Evolutionary conservation across 1,140 invertebrate species (phyloP), one percentile per base, ranked within the genome.

Genomic region (Caenorhabditis briggsae): DNA sequence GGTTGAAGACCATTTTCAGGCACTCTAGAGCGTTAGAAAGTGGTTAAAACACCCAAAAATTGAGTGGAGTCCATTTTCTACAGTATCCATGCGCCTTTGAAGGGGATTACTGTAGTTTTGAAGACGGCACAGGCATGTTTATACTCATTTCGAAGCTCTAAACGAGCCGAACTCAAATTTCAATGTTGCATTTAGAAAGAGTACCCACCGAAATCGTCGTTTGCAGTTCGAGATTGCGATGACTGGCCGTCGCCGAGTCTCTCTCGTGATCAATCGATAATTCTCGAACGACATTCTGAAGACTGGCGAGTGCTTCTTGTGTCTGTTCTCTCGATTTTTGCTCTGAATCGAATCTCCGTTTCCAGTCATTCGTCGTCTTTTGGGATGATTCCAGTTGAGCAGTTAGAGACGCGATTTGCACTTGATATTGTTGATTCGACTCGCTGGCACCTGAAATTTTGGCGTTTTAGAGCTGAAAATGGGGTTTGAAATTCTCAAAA

Each of bases 241-340:
- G 85, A 43, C 56, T 41, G 14, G 48, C 78, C 5, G 48, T 83
- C 0, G 87, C 87, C 5, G 74, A 14, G 11, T 88, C 87, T 50
- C 82, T 87, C 58, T 88, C 87, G 20, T 88, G 87, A 46, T 88
- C 87, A 12, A 48, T 23, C 11, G 84, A 86, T n/a, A 88, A n/a
- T 23, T 88, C 87, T 41, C 70, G 43, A 5, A 88, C 55, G 2
- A 88, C 85, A 64, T 78, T 65, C 78, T 88, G 87, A 41, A 88
- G 85, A 50, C 55, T 82, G 6, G 55, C 16, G 16, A 88, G 85
- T 14, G 87, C 87, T 55, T 88, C 85, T 23, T 70, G 50, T 2
- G 78, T 70, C 20, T 86, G 46, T 23, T 86, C 33, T 11, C 82
- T 5, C 6, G 70, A 9, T 25, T 50, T 61, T 11, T 53, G 56